A percentile compares a stretch with the other conserved stretches of the same genome.
Evolutionary conservation across 2,888 invertebrate genomes (phyloP).

Genomic region (Drosophila suboccidentalis): DNA sequence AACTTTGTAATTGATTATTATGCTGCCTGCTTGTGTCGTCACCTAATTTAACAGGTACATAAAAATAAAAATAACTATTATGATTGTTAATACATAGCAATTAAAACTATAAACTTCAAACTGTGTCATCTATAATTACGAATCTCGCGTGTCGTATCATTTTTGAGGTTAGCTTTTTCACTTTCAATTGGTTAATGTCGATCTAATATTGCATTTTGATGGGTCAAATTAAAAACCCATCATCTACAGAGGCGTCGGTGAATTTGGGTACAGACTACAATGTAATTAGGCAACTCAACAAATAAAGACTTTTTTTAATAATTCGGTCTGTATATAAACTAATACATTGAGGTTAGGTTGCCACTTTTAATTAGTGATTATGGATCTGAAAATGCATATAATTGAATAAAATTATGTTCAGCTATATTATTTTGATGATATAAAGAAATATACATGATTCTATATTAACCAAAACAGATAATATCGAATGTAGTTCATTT

Average conservation of each 20-base stretch:
- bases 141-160: conserved; percentile 40
- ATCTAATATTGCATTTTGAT: conserved; percentile 22
- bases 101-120: conserved; percentile 37
- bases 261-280: too few relatives aligned
- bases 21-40: conserved; percentile 8
- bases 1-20: conserved; percentile 28
- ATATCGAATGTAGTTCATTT: too few relatives aligned
- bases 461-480: too few relatives aligned
- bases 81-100: conserved; percentile 52
- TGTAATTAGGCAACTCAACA: too few relatives aligned
- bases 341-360: too few relatives aligned
- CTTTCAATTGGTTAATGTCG: conserved; percentile 55
- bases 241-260: conserved; percentile 7
- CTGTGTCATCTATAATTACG: conserved; percentile 58
- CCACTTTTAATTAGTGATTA: too few relatives aligned
- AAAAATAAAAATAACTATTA: conserved; percentile 19
- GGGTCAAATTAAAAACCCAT: conserved; percentile 17
- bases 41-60: conserved; percentile 15
- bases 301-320: too few relatives aligned
- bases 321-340: too few relatives aligned
- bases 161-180: conserved; percentile 49
- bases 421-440: too few relatives aligned
- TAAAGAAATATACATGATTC: too few relatives aligned
- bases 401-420: too few relatives aligned
- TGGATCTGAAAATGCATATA: too few relatives aligned